Evolutionary conservation across 2,113 vertebrate species (phyloP), one percentile per base, ranked within the genome.

Genomic region (Hemibagrus wyckioides): DNA sequence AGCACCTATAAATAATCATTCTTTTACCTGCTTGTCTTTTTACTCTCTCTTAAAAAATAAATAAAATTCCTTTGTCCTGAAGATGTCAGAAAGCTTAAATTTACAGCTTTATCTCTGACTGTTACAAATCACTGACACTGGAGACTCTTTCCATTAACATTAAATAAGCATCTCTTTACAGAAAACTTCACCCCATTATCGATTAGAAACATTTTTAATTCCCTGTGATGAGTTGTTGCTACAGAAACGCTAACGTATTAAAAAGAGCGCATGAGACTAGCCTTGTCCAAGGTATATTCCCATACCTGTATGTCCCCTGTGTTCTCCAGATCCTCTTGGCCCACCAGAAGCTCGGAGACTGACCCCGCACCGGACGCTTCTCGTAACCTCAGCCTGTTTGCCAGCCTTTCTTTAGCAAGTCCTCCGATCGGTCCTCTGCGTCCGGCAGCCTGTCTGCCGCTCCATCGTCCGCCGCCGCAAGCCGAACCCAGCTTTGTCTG

Each of bases 241-340:
- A 23, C 13, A 73, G 69, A 41, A 73, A 73, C 44, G 44, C 44
- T 48, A 48, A 48, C 7, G 44, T 7, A 48, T 48, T 48, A 48
- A 8, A 7, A 48, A 48, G 44, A 8, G 44, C 44, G 44, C 44
- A 48, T 48, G 44, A 48, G 44, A 50, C 25, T 23, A 28, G 21
- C 21, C 25, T 5, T n/a, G 73, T n/a, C 6, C 28, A 14, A 85
- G 28, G 54, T n/a, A 28, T 52, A 39, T 84, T 69, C 30, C 57
- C 85, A 92, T 92, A 99, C 98, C 97, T 99, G 98, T 69, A 99
- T 91, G 59, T 99, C 97, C 80, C 99, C 98, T 94, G 97, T 94
- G 90, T 94, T 96, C 84, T 97, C 97, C 56, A 97, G 87, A 50
- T 92, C 94, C 57, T 94, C 96, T 39, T 94, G 95, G 85, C 95